These are phyloP conservation scores for Lindbergichthys nudifrons DNA, from an alignment of 2,797 vertebrate genomes.

Conservation along the genomic window DNA sequence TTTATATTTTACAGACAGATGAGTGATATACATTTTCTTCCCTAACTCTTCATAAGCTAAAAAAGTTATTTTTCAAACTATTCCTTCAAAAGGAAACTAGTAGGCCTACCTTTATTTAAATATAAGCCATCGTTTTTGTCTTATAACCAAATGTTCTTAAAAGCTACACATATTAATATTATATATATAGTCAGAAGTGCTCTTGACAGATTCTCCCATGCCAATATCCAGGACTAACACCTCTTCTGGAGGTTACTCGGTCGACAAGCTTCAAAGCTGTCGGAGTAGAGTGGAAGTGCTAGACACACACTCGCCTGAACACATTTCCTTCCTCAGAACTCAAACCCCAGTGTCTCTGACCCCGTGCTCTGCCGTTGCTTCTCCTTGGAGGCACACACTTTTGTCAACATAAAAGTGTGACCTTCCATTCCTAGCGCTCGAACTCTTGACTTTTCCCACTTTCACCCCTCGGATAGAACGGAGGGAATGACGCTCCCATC, in stretches of 20 bases:
- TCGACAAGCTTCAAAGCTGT: slow-evolving; percentile 53
- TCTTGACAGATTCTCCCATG: slow-evolving; percentile 21
- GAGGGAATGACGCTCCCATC: slow-evolving; percentile 63
- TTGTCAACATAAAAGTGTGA: slow-evolving; percentile 58
- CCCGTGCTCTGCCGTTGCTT: slow-evolving; percentile 1
- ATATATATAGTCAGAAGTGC: neutral
- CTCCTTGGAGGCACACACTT: slow-evolving; percentile 30
- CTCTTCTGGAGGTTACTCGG: slow-evolving; percentile 32
- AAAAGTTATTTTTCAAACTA: neutral
- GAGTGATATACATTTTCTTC: neutral
- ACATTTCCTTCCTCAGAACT: slow-evolving; percentile 44
- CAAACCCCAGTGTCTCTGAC: slow-evolving; percentile 10
- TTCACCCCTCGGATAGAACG: slow-evolving; percentile 43
- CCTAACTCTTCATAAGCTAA: neutral
- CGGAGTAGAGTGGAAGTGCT: slow-evolving; percentile 30
- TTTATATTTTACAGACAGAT: neutral
- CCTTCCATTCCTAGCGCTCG: slow-evolving; percentile 43
- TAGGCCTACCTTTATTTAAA: neutral
- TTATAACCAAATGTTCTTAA: neutral
- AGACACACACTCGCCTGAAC: slow-evolving; percentile 29
- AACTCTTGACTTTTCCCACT: slow-evolving; percentile 64
- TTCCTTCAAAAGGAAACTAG: neutral
- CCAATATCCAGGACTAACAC: slow-evolving; percentile 39
- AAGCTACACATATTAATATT: neutral
- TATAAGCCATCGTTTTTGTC: slow-evolving; percentile 1